Conservation (phyloP, 2,888 invertebrate species). For the Leptothorax acervorum region DNA sequence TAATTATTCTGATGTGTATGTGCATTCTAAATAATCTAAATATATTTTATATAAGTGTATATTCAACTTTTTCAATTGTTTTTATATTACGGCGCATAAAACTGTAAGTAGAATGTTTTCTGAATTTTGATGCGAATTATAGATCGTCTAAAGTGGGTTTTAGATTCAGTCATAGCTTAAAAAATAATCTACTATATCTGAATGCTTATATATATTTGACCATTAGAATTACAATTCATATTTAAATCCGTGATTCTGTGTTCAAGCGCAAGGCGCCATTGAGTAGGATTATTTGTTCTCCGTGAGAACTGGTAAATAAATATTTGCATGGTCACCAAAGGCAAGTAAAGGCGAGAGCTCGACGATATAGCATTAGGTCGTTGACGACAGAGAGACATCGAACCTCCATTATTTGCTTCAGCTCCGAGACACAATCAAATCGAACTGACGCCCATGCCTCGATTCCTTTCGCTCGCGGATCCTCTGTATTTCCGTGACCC, state of each 20-base stretch:
- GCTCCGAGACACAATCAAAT: conserved; percentile 72
- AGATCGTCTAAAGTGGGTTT: not conserved
- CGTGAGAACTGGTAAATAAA: conserved; percentile 65
- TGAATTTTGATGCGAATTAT: not conserved
- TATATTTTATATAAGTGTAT: no score
- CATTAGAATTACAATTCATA: not conserved
- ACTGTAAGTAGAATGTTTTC: not conserved
- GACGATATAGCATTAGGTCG: conserved; percentile 13
- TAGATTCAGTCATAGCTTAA: not conserved
- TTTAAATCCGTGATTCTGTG: not conserved
- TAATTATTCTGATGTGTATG: no score
- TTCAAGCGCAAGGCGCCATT: not conserved
- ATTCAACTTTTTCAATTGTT: not conserved
- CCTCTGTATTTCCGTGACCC: conserved; percentile 48
- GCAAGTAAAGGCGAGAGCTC: conserved; percentile 33
- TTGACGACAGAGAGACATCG: conserved; percentile 43
- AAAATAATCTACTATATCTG: not conserved
- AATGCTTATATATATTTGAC: not conserved
- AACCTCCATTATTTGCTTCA: conserved; percentile 69
- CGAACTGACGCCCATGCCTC: conserved; percentile 63
- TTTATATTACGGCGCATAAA: not conserved
- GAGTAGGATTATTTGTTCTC: conserved; percentile 44
- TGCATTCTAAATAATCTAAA: no score
- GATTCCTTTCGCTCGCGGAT: conserved; percentile 57
- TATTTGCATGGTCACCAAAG: conserved; percentile 68